phyloP scores from a whole-genome alignment of 2,797 vertebrate species.

The Prionace glauca region DNA sequence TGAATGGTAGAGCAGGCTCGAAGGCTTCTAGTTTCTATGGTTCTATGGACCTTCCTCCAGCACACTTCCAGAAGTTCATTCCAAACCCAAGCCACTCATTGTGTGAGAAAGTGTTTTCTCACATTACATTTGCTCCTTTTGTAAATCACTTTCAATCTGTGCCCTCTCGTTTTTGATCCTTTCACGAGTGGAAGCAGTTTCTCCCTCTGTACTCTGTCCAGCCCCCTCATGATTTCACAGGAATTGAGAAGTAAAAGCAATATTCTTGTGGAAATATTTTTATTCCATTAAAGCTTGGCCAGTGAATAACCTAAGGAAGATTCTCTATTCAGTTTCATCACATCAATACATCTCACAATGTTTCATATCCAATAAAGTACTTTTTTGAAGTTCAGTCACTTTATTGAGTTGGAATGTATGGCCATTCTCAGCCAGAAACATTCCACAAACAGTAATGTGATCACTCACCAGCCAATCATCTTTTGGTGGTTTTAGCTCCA shows the following conservation, averaged over 20 bases:
- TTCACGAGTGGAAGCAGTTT: too few species aligned
- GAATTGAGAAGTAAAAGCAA: background rate
- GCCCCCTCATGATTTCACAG: too few species aligned
- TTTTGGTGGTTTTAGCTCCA: background rate
- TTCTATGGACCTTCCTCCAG: too few species aligned
- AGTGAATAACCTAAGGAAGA: background rate
- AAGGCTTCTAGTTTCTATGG: too few species aligned
- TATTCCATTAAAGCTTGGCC: background rate
- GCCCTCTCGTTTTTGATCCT: too few species aligned
- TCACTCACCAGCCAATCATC: background rate
- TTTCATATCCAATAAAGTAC: background rate
- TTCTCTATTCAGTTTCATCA: background rate
- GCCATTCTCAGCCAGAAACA: background rate
- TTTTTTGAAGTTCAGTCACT: background rate
- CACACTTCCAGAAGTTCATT: too few species aligned
- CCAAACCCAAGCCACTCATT: too few species aligned
- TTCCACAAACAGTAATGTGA: background rate
- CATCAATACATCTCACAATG: background rate
- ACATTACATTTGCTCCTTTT: too few species aligned
- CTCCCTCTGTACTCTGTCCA: too few species aligned
- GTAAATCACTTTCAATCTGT: too few species aligned
- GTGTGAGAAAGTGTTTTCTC: too few species aligned
- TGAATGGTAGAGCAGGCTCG: too few species aligned
- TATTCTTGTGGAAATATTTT: background rate
- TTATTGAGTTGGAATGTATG: background rate